These are phyloP conservation scores for Aviceda subcristata DNA, from an alignment of 2,113 vertebrate species.

Conservation along the genomic window DNA sequence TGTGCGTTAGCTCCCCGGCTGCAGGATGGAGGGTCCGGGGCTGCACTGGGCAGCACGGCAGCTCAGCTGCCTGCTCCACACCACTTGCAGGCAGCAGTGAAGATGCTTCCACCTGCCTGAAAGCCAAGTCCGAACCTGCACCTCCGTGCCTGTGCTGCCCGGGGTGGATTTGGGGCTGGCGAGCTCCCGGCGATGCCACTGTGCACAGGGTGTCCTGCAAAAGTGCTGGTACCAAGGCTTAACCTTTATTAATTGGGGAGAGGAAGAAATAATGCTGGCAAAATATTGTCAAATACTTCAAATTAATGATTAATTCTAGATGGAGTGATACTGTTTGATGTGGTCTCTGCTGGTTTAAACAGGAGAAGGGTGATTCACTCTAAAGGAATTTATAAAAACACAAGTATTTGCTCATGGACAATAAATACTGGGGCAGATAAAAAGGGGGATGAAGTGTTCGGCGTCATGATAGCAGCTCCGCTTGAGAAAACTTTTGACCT, in stretches of 20 bases:
- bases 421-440: slow-evolving; percentile 68
- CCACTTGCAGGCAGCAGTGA: not conserved
- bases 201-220: not conserved
- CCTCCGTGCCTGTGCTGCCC: not conserved
- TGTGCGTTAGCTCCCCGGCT: rapidly evolving
- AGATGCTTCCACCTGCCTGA: not conserved
- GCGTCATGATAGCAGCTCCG: slow-evolving; percentile 35
- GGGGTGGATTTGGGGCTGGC: not conserved
- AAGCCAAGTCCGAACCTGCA: not conserved
- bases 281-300: slow-evolving; percentile 55
- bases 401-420: slow-evolving; percentile 76
- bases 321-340: slow-evolving; percentile 70
- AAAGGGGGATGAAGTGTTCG: slow-evolving; percentile 48
- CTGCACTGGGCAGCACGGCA: not conserved
- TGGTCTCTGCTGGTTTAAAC: slow-evolving; percentile 70
- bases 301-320: slow-evolving; percentile 78
- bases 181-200: not conserved
- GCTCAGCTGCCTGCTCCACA: not conserved
- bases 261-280: slow-evolving; percentile 43
- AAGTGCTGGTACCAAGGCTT: not conserved
- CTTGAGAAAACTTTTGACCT: slow-evolving; percentile 62
- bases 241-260: slow-evolving; percentile 53
- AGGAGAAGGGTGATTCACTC: slow-evolving; percentile 73
- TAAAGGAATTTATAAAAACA: slow-evolving; percentile 74
- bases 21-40: not conserved